Conservation (phyloP, 2,797 vertebrate species). For the Sebastes trivittatus region DNA sequence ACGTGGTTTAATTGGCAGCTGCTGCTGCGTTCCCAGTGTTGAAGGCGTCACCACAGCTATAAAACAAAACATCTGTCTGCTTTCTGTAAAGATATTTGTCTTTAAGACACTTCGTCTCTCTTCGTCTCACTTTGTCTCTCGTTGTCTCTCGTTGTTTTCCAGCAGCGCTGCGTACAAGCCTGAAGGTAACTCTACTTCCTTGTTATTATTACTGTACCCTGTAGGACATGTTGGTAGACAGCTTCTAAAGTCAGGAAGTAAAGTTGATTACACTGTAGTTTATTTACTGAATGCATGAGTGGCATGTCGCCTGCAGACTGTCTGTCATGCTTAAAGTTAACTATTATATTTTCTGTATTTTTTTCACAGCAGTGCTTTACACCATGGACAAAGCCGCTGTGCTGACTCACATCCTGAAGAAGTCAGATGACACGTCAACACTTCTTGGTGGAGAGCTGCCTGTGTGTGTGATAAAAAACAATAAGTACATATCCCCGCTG, state of each 20-base stretch:
- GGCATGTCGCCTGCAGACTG: neutral
- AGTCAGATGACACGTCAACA: conserved; percentile 30
- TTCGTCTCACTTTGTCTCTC: neutral
- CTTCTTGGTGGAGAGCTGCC: conserved; percentile 69
- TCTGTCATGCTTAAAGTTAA: neutral
- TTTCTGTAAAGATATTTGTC: neutral
- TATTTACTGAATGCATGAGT: neutral
- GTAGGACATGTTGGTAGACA: neutral
- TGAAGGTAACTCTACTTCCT: conserved; percentile 15
- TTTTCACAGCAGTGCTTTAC: neutral
- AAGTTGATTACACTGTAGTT: neutral
- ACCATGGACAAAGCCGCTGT: conserved; percentile 64
- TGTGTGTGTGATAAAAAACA: conserved; percentile 56
- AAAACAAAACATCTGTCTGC: neutral
- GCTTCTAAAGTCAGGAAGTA: neutral
- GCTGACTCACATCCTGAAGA: conserved; percentile 37
- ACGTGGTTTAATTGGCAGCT: neutral
- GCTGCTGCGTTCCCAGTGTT: neutral
- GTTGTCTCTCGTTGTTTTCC: neutral
- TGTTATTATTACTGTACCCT: neutral
- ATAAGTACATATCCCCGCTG: conserved; percentile 55
- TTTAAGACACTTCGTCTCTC: neutral
- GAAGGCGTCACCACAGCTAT: no score
- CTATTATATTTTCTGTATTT: neutral
- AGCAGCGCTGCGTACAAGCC: neutral